Conservation (phyloP, 2,113 vertebrate genomes). For the Propithecus coquereli region DNA sequence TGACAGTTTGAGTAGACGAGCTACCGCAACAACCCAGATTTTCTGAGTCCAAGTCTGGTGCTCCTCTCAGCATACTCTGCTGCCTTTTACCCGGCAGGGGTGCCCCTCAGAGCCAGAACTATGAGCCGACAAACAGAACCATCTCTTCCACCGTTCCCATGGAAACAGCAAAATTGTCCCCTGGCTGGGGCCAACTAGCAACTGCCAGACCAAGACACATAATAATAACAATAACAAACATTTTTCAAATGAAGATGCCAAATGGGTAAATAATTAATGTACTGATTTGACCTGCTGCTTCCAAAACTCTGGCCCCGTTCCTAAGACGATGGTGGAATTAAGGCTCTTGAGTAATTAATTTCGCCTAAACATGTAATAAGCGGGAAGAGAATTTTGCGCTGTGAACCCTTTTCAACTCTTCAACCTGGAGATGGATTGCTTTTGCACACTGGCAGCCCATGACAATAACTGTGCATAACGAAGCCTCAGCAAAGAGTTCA, state of each 20-base stretch:
- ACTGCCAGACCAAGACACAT: slow-evolving; percentile 77
- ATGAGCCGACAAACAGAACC: slow-evolving; percentile 72
- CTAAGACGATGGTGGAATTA: slow-evolving; percentile 64
- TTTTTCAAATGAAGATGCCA: slow-evolving; percentile 73
- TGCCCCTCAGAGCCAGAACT: slow-evolving; percentile 55
- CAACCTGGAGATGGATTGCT: slow-evolving; percentile 82
- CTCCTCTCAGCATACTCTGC: not conserved
- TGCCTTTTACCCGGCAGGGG: slow-evolving; percentile 33
- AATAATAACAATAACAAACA: slow-evolving; percentile 75
- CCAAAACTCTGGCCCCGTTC: slow-evolving; percentile 61
- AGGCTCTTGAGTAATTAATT: slow-evolving; percentile 77
- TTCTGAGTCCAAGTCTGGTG: not conserved
- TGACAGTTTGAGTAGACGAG: not conserved
- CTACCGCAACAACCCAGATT: not conserved
- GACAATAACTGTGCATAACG: slow-evolving; percentile 81
- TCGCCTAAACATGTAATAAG: slow-evolving; percentile 71
- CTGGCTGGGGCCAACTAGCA: slow-evolving; percentile 70
- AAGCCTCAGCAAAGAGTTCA: slow-evolving; percentile 72
- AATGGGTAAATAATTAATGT: slow-evolving; percentile 80
- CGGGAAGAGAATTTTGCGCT: slow-evolving; percentile 76
- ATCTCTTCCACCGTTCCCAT: slow-evolving; percentile 70
- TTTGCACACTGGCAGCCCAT: slow-evolving; percentile 69
- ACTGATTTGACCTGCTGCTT: slow-evolving; percentile 60
- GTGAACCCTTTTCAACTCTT: slow-evolving; percentile 79
- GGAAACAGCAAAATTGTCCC: slow-evolving; percentile 75